A percentile compares a stretch with the other conserved stretches of the same genome.
phyloP scores from a whole-genome alignment of 2,888 invertebrate species.

The Harmothoe impar region DNA sequence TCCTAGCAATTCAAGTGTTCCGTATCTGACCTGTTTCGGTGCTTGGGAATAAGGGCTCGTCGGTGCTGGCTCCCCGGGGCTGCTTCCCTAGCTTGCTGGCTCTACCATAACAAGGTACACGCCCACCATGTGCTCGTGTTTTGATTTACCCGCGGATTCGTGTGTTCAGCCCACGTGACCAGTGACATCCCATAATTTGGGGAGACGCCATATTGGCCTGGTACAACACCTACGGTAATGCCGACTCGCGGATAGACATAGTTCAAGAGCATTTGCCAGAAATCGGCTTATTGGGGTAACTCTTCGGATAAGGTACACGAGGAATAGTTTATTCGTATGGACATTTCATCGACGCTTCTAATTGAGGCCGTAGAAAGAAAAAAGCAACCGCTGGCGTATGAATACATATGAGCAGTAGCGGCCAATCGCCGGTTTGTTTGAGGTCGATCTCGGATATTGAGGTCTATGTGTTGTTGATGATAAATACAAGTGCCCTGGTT shows the following conservation, averaged over 20 bases:
- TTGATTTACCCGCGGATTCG: slow-evolving; percentile 48
- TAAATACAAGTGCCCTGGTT: slow-evolving; percentile 32
- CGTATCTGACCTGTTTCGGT: no score
- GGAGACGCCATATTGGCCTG: slow-evolving; percentile 61
- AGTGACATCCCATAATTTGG: slow-evolving; percentile 60
- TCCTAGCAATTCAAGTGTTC: no score
- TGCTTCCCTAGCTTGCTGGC: no score
- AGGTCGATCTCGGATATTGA: slow-evolving; percentile 46
- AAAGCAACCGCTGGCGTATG: not conserved
- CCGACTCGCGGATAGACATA: slow-evolving; percentile 26
- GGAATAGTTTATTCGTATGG: not conserved
- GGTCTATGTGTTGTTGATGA: slow-evolving; percentile 47
- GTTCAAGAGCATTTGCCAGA: not conserved
- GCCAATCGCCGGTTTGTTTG: slow-evolving; percentile 62
- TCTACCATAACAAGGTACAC: slow-evolving; percentile 21
- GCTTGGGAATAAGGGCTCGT: no score
- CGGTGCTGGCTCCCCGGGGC: no score
- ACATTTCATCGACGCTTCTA: not conserved
- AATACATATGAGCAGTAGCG: slow-evolving; percentile 1
- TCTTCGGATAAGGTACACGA: not conserved
- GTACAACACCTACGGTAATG: not conserved
- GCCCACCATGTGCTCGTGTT: slow-evolving; percentile 50
- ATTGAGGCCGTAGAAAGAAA: not conserved
- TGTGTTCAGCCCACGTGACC: slow-evolving; percentile 39
- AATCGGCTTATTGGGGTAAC: not conserved